Conservation (phyloP, 2,113 vertebrate species). For the Aspiorhynchus laticeps region DNA sequence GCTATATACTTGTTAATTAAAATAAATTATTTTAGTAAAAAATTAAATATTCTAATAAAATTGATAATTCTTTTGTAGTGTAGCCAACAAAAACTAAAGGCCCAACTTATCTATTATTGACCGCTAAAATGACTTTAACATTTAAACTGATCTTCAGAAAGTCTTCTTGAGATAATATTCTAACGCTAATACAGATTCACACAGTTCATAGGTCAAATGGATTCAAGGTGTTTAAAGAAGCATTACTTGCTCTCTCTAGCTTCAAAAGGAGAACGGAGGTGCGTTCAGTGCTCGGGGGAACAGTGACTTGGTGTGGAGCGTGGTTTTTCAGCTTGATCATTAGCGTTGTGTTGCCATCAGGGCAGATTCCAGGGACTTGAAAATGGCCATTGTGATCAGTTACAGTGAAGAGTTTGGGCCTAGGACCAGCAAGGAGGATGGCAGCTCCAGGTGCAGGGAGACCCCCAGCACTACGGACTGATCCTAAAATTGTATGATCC, state of each 20-base stretch:
- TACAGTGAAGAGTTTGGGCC: conserved; percentile 79
- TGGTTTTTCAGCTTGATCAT: conserved; percentile 86
- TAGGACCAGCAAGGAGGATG: conserved; percentile 75
- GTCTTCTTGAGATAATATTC: background rate
- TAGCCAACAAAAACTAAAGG: background rate
- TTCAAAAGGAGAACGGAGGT: conserved; percentile 81
- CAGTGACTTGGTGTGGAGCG: conserved; percentile 61
- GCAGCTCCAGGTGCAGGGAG: conserved; percentile 79
- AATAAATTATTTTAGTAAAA: background rate
- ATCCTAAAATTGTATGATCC: conserved; percentile 83
- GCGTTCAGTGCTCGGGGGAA: conserved; percentile 74
- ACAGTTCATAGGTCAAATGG: background rate
- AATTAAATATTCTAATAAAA: background rate
- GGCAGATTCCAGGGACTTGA: conserved; percentile 86
- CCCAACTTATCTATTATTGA: background rate
- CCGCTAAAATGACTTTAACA: background rate
- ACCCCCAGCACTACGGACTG: conserved; percentile 83
- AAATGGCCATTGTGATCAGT: conserved; percentile 86
- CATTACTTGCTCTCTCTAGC: conserved; percentile 87
- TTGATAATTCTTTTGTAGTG: background rate
- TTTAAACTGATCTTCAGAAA: background rate
- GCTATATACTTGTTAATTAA: background rate
- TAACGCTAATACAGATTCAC: background rate
- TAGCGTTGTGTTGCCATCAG: conserved; percentile 84
- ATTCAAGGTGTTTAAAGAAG: background rate